These are phyloP conservation scores for Oscheius sp. DNA, from an alignment of 2,888 invertebrate genomes.

Conservation along the genomic window DNA sequence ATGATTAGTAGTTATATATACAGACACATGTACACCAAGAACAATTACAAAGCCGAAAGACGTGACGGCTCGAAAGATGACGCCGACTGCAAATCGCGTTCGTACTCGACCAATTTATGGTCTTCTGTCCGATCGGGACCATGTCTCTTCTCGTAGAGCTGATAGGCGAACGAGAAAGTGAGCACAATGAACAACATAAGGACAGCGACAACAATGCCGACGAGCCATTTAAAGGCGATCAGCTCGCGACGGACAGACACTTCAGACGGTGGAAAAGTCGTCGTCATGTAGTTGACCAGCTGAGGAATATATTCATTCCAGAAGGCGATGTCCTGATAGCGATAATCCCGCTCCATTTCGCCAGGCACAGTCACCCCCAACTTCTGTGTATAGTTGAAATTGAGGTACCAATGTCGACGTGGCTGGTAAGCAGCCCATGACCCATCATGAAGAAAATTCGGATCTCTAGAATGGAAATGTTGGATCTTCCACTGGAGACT, in stretches of 20 bases:
- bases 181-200: slow-evolving; percentile 59
- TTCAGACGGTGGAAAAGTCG: slow-evolving; percentile 71
- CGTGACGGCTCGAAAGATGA: slow-evolving; percentile 39
- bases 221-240: slow-evolving; percentile 58
- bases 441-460: slow-evolving; percentile 67
- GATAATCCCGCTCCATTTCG: slow-evolving; percentile 63
- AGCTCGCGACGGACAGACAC: slow-evolving; percentile 63
- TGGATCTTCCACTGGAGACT: background rate
- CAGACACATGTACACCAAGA: slow-evolving; percentile 7
- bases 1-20: background rate
- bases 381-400: slow-evolving; percentile 69
- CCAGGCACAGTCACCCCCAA: slow-evolving; percentile 57
- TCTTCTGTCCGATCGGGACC: slow-evolving; percentile 36
- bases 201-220: slow-evolving; percentile 58
- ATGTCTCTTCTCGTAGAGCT: slow-evolving; percentile 40
- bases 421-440: slow-evolving; percentile 68
- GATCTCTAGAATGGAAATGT: slow-evolving; percentile 55
- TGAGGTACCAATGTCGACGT: slow-evolving; percentile 70
- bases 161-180: slow-evolving; percentile 61
- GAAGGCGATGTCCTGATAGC: slow-evolving; percentile 66
- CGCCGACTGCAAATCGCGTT: slow-evolving; percentile 25
- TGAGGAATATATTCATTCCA: slow-evolving; percentile 72
- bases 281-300: slow-evolving; percentile 73
- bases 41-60: slow-evolving; percentile 39
- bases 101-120: slow-evolving; percentile 46